Percentiles rank a stretch among this genome's conserved stretches.
phyloP scores from a whole-genome alignment of 2,113 vertebrate species.

The Lonchura striata region DNA sequence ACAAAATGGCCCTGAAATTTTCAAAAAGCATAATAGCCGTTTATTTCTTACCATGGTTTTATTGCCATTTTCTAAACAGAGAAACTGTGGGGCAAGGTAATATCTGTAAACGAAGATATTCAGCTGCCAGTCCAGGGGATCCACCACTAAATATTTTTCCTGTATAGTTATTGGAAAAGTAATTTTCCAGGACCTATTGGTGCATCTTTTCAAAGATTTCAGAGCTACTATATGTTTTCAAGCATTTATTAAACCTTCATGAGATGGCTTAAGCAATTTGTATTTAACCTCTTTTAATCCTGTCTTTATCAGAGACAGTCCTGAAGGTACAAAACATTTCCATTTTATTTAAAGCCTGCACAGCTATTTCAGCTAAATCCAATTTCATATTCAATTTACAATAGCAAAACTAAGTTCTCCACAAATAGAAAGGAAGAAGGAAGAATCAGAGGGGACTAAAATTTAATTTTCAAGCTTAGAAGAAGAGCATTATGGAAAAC shows the following conservation, averaged over 20 bases:
- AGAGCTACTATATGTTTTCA: not conserved
- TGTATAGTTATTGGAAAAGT: not conserved
- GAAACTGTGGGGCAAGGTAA: not conserved
- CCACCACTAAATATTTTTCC: not conserved
- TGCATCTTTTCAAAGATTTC: not conserved
- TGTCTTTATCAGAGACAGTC: not conserved
- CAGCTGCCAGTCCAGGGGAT: not conserved
- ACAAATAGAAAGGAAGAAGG: not conserved
- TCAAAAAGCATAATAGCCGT: not conserved
- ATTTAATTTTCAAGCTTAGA: not conserved
- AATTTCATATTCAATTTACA: conserved; percentile 1
- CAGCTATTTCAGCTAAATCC: not conserved
- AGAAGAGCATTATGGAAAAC: not conserved
- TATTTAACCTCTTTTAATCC: not conserved
- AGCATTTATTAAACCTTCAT: not conserved
- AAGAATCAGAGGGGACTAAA: not conserved
- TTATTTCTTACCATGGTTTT: not conserved
- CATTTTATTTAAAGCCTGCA: not conserved
- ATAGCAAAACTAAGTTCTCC: not conserved
- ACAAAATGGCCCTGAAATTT: not conserved
- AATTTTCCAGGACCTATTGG: not conserved
- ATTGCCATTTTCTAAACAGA: not conserved
- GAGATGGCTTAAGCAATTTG: not conserved
- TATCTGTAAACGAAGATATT: not conserved
- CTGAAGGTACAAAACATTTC: not conserved